Conservation (phyloP, 1,140 invertebrate species). For the Penaeus chinensis region DNA sequence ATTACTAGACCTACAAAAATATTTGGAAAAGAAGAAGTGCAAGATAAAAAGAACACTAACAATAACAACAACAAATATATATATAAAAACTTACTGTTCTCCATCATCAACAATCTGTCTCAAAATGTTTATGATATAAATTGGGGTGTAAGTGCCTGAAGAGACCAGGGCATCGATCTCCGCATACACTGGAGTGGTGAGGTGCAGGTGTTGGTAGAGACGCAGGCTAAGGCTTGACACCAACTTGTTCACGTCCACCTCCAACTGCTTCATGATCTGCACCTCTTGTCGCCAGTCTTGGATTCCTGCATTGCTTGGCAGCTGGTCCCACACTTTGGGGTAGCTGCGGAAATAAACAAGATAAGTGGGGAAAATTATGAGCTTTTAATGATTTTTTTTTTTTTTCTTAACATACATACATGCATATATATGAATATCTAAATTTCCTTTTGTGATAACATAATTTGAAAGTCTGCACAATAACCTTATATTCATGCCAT, state of each 20-base stretch:
- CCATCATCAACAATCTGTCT: conserved; percentile 42
- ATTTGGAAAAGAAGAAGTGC: not conserved
- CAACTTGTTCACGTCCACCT: conserved; percentile 7
- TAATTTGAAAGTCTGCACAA: too few relatives aligned
- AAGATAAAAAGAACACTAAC: not conserved
- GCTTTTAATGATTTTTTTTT: too few relatives aligned
- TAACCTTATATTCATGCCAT: too few relatives aligned
- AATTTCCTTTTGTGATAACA: too few relatives aligned
- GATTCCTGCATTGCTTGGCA: not conserved
- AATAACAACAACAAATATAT: not conserved
- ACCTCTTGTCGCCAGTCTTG: conserved; percentile 39
- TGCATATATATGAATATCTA: too few relatives aligned
- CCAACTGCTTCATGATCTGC: conserved; percentile 13
- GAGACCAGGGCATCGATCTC: conserved; percentile 34
- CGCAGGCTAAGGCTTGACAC: conserved; percentile 35
- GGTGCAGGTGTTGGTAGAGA: conserved; percentile 40
- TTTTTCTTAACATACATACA: too few relatives aligned
- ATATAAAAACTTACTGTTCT: conserved; percentile 29
- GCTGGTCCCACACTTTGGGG: conserved; percentile 43
- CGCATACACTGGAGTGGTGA: conserved; percentile 38
- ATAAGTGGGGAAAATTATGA: too few relatives aligned
- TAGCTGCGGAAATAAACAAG: conserved; percentile 4
- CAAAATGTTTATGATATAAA: conserved; percentile 32
- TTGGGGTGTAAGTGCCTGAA: conserved; percentile 14
- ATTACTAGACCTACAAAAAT: not conserved